Evolutionary conservation across 1,140 invertebrate species (phyloP), one percentile per base, ranked within the genome.

Genomic region (Aphidius gifuensis): DNA sequence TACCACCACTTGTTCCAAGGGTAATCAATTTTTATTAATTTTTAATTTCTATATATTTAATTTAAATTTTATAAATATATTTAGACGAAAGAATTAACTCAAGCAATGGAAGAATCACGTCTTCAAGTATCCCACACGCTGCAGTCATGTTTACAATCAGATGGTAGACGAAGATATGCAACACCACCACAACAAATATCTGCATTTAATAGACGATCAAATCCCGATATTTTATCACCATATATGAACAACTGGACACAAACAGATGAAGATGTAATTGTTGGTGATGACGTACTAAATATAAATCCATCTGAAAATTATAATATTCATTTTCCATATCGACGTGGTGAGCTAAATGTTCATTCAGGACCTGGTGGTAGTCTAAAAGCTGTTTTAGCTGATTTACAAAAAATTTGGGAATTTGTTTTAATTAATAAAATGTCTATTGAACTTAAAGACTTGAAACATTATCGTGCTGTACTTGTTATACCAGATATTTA

Each of bases 401-500:
- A 97, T 76, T 73, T 97, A 46, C 90, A 94, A 77, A 85, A 85
- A 1, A 96, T 98, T 64, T 97, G 94, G 94, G 87, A 87, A 45
- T 86, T 88, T 68, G 89, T 90, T 4, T 85, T 97, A 56, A 84
- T 87, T 67, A 85, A 86, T 23, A 88, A 90, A 66, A 80, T 97
- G 50, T 85, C 88, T 66, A 93, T 96, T 73, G 86, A 86, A 38
- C 71, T 87, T 0, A 87, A 86, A 72, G 89, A 95, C 66, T 81
- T 96, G 6, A 86, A 89, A 79, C 86, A 90, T 69, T 96, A 94
- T 76, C 87, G 90, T 76, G 94, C 89, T 51, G 91, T 97, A 1
- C 81, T 97, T 4, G 84, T 98, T 51, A 88, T 97, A 69, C 92
- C 94, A 43, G 94, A 96, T 82, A 90, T 96, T 69, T 97, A 95